A percentile compares a stretch with the other conserved stretches of the same genome.
Conservation (phyloP, 1,140 invertebrate species). For the Conus ventricosus region DNA sequence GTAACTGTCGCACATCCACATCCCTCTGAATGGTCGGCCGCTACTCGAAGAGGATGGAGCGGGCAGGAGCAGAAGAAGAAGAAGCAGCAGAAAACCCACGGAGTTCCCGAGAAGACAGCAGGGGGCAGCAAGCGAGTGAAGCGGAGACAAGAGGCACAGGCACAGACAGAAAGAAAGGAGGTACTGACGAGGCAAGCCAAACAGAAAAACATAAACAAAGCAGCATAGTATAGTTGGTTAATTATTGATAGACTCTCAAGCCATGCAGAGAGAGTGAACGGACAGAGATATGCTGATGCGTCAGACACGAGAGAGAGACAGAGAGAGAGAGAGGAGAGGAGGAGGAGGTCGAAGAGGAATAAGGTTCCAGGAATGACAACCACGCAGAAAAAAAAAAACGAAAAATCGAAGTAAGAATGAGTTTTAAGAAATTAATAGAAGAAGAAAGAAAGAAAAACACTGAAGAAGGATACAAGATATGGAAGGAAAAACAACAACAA, state of each 20-base stretch:
- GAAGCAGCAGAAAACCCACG: neutral
- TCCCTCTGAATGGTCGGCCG: neutral
- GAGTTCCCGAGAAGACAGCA: too few species aligned
- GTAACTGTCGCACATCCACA: slow-evolving; percentile 53
- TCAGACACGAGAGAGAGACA: too few species aligned
- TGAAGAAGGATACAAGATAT: too few species aligned
- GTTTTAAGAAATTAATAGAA: neutral
- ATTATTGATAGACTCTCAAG: too few species aligned
- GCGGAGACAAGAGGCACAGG: neutral
- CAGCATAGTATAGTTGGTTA: too few species aligned
- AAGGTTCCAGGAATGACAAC: too few species aligned
- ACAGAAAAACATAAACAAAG: neutral
- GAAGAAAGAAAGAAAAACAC: neutral
- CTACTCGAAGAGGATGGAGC: neutral
- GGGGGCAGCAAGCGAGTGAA: neutral
- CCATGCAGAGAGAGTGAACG: too few species aligned
- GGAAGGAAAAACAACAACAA: neutral
- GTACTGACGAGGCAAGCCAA: neutral
- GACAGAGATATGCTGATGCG: too few species aligned
- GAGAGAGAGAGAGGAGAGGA: too few species aligned
- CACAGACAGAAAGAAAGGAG: neutral
- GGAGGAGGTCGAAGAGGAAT: too few species aligned
- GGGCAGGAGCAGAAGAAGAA: slow-evolving; percentile 11
- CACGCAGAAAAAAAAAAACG: too few species aligned
- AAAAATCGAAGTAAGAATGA: too few species aligned